Percentiles rank a stretch among this genome's conserved stretches.
Evolutionary conservation across 2,797 vertebrate species (phyloP).

Genomic region (Atherinosoma microstoma): DNA sequence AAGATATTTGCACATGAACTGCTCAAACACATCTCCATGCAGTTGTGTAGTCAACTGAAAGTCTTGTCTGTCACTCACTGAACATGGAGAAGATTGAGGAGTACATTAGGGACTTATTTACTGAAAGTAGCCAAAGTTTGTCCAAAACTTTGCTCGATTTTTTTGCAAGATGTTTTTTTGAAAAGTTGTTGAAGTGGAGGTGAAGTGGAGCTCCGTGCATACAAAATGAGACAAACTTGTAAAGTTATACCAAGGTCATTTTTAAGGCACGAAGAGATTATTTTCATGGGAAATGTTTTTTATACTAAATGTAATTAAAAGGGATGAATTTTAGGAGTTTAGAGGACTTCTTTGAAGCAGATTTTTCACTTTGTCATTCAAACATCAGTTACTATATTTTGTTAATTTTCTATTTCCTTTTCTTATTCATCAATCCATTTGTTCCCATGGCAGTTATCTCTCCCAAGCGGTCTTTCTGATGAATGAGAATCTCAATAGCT

Average conservation of each 20-base stretch:
- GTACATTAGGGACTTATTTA: no score
- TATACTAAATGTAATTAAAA: background rate
- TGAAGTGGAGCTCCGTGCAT: background rate
- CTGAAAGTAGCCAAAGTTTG: no score
- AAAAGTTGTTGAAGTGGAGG: background rate
- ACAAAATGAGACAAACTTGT: background rate
- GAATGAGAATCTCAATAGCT: constrained; percentile 32
- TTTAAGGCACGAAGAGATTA: background rate
- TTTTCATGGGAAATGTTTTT: background rate
- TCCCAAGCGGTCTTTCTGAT: constrained; percentile 27
- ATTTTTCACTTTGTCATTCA: constrained; percentile 3
- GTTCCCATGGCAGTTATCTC: constrained; percentile 6
- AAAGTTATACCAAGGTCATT: background rate
- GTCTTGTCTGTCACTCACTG: background rate
- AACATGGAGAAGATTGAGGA: background rate
- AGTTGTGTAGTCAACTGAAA: background rate
- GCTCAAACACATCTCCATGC: background rate
- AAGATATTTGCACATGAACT: background rate
- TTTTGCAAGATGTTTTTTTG: no score
- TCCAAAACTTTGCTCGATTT: no score
- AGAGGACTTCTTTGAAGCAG: constrained; percentile 5
- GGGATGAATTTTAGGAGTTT: constrained; percentile 2
- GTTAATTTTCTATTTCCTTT: constrained; percentile 17
- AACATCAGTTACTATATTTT: constrained; percentile 16
- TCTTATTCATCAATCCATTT: constrained; percentile 30